A percentile compares a stretch with the other conserved stretches of the same genome.
Evolutionary conservation across 2,888 invertebrate genomes (phyloP).

Genomic region (Andrena camellia): DNA sequence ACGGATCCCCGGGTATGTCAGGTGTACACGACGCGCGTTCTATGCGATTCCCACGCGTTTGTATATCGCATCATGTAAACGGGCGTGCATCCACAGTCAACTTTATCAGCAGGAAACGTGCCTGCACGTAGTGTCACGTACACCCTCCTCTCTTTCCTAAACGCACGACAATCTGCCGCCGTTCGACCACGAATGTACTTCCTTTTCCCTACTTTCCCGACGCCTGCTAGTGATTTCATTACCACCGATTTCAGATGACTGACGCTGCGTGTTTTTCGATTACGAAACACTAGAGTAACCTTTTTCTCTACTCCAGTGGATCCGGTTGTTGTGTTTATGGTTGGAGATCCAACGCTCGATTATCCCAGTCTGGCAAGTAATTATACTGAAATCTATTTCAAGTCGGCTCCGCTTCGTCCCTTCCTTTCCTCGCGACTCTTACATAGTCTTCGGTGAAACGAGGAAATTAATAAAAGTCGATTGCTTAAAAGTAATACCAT

Average conservation of each 20-base stretch:
- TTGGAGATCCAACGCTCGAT: no score
- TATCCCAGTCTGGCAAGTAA: no score
- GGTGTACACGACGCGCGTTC: neutral
- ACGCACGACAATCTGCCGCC: constrained; percentile 63
- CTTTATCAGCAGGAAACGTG: constrained; percentile 11
- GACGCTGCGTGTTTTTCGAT: neutral
- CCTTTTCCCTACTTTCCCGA: constrained; percentile 58
- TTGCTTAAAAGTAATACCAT: neutral
- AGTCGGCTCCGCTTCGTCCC: no score
- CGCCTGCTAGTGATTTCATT: constrained; percentile 18
- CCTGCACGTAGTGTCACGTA: constrained; percentile 55
- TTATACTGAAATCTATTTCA: no score
- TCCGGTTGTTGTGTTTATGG: no score
- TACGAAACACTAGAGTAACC: neutral
- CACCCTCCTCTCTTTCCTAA: constrained; percentile 33
- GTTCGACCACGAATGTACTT: constrained; percentile 60
- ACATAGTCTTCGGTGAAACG: neutral
- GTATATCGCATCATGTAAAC: constrained; percentile 8
- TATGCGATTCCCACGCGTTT: constrained; percentile 7
- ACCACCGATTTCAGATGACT: neutral
- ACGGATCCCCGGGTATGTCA: neutral
- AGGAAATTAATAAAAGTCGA: constrained; percentile 2
- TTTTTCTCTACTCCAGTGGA: neutral
- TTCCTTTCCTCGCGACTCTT: no score
- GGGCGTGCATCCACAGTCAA: neutral